Percentiles rank a stretch among this genome's conserved stretches.
Evolutionary conservation across 2,888 invertebrate genomes (phyloP).

Genomic region (Drosophila aldrichi): DNA sequence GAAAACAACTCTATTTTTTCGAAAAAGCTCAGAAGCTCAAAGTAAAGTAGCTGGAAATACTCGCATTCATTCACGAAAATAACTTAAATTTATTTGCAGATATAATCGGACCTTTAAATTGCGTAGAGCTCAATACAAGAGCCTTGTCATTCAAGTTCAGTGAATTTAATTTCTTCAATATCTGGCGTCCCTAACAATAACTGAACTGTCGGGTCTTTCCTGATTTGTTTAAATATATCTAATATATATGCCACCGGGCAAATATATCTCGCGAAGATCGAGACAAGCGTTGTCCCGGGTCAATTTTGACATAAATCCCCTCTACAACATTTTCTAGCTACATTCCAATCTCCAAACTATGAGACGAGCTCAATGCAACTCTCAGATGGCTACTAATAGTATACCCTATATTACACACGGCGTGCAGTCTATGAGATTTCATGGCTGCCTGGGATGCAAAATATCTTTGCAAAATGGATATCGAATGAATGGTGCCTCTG

Average conservation of each 20-base stretch:
- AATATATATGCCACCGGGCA: constrained; percentile 41
- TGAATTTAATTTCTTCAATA: constrained; percentile 4
- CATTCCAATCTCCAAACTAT: constrained; percentile 11
- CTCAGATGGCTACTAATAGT: constrained; percentile 44
- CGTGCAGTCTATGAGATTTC: background rate
- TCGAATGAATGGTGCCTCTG: background rate
- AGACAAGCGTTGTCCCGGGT: constrained; percentile 48
- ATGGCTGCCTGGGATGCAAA: constrained; percentile 4
- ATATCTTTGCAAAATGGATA: background rate
- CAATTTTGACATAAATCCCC: constrained; percentile 3
- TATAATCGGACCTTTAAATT: background rate
- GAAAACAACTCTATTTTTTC: background rate
- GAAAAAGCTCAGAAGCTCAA: background rate
- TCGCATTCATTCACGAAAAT: background rate
- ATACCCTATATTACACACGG: background rate
- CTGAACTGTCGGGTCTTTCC: constrained; percentile 39
- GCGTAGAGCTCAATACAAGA: background rate
- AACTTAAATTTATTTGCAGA: background rate
- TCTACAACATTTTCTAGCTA: background rate
- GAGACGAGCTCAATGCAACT: constrained; percentile 43
- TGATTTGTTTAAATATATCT: constrained; percentile 21
- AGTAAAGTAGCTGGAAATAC: background rate
- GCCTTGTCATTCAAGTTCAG: background rate
- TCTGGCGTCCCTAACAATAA: background rate
- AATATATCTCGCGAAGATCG: constrained; percentile 43